Evolutionary conservation across 1,140 invertebrate species (phyloP).

Genomic region (Oscheius sp.): DNA sequence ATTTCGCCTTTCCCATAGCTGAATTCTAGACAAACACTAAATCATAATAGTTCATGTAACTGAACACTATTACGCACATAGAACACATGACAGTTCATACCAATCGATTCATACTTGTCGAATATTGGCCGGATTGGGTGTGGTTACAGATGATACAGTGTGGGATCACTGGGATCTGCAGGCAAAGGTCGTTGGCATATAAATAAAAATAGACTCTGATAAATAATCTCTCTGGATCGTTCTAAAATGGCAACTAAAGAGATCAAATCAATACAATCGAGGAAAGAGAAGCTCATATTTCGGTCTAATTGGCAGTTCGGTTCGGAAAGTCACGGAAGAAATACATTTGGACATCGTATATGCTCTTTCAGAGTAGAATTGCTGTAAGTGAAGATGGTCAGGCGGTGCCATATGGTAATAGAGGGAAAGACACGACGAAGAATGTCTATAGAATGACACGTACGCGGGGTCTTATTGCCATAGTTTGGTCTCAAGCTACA

Average conservation of each 20-base stretch:
- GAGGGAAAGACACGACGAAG: not conserved
- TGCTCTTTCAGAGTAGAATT: not conserved
- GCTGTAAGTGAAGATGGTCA: not conserved
- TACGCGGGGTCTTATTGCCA: not conserved
- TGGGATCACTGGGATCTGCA: too few relatives aligned
- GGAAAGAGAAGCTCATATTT: not conserved
- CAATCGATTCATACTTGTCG: conserved; percentile 11
- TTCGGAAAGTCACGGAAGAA: not conserved
- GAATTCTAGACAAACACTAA: too few relatives aligned
- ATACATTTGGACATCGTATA: not conserved
- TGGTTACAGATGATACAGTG: too few relatives aligned
- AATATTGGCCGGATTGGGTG: too few relatives aligned
- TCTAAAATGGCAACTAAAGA: not conserved
- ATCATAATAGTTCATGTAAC: not conserved
- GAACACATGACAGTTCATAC: not conserved
- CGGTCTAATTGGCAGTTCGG: not conserved
- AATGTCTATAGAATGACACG: conserved; percentile 4
- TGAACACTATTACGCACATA: not conserved
- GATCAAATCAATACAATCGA: too few relatives aligned
- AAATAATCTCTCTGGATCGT: not conserved
- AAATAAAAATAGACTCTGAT: conserved; percentile 9
- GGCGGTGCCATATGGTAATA: conserved; percentile 6
- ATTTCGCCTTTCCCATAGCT: too few relatives aligned
- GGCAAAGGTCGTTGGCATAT: too few relatives aligned
- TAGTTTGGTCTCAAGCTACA: conserved; percentile 33